Base-by-base conservation (phyloP, 2,113 vertebrate genomes). In the Calcarius ornatus region DNA sequence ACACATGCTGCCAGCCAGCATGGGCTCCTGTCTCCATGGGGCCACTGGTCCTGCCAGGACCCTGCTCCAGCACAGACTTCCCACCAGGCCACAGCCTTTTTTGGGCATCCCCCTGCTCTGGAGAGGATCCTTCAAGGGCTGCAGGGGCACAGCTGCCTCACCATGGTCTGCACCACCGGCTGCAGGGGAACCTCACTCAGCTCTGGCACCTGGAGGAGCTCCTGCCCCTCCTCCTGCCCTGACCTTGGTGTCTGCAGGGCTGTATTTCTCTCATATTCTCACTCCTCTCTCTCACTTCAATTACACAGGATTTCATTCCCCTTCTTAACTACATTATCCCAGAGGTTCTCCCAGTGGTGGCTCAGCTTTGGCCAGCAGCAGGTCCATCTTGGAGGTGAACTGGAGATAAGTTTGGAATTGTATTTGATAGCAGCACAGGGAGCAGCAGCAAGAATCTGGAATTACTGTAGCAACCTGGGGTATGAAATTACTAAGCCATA, bases 191-290 rank as follows among this genome's bases (percentile, higher is more conserved):
- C 20, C 10, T 23, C 40, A 54, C 10, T 23, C 40, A 54, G n/a
- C 59, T 40, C 50, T 0, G 0, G 16, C 2, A 0, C 30, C 25
- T 53, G 75, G 17, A 42, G 15, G 35, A 56, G 1, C 11, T 43
- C 16, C 61, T 43, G 2, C 20, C 2, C 10, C 16, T 75, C 20
- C 4, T 56, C 7, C 40, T 54, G 2, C 48, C 13, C 61, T 23
- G 48, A 38, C 42, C 31, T 15, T 3, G 33, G 9, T 3, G 24
- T 8, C 54, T 76, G 11, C 77, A 57, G 17, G 21, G 21, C 14
- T 75, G 24, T 12, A 30, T 6, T 31, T 68, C 19, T 38, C 33
- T 8, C 10, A 3, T 14, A 1, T 27, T 81, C 42, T 63, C 33
- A 23, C 14, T 57, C 42, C 23, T 38, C 54, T 28, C 31, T 56